These are phyloP conservation scores for Thinocorus orbignyianus DNA, from an alignment of 2,113 vertebrate species.

Conservation along the genomic window DNA sequence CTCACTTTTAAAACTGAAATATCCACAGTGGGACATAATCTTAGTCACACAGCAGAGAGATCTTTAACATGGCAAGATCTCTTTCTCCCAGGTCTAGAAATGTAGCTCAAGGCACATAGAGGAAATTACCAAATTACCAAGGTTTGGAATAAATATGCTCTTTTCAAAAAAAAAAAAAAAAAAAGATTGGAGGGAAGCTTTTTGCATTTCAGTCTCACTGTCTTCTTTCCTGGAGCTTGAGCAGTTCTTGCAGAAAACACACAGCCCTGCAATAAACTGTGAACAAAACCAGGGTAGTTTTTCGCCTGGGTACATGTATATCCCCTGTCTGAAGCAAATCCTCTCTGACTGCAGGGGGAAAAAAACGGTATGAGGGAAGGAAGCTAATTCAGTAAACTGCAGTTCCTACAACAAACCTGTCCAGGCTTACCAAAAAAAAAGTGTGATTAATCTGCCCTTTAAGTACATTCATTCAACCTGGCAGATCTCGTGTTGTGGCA, in stretches of 20 bases:
- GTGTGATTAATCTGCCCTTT: neutral
- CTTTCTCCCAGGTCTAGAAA: neutral
- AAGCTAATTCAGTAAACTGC: neutral
- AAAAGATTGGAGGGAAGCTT: neutral
- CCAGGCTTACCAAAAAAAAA: neutral
- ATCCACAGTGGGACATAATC: conserved; percentile 62
- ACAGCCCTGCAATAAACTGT: neutral
- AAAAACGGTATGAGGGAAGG: neutral
- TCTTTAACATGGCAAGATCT: conserved; percentile 23
- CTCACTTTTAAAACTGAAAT: conserved; percentile 71
- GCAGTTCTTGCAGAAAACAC: neutral
- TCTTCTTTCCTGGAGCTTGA: neutral
- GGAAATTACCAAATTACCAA: neutral
- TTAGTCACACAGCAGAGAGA: conserved; percentile 52
- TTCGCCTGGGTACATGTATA: neutral
- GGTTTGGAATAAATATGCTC: neutral
- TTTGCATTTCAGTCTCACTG: neutral
- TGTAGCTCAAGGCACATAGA: neutral
- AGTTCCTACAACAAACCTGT: neutral
- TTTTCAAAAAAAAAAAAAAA: neutral
- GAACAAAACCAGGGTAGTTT: neutral
- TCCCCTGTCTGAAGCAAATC: neutral
- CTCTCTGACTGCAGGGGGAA: neutral
- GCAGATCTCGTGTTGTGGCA: neutral
- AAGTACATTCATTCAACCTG: neutral